Evolutionary conservation across 2,113 vertebrate genomes (phyloP).

Genomic region (Phaethornis superciliosus): DNA sequence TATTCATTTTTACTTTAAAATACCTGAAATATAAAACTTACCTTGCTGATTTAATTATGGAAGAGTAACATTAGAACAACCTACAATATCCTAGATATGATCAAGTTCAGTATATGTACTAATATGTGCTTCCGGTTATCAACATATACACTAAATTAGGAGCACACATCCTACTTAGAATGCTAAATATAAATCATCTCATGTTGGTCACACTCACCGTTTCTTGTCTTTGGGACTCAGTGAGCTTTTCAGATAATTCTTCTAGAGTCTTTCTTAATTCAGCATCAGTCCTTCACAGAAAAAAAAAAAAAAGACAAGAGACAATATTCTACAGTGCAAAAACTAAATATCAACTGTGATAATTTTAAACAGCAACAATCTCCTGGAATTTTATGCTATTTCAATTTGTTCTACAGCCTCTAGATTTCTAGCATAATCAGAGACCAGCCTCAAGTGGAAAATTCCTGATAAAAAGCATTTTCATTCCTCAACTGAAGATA

Average conservation of each 20-base stretch:
- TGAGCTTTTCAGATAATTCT: slow-evolving; percentile 80
- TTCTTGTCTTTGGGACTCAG: slow-evolving; percentile 80
- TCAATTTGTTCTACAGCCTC: background rate
- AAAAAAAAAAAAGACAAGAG: background rate
- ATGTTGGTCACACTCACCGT: slow-evolving; percentile 77
- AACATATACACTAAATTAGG: background rate
- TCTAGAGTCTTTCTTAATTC: slow-evolving; percentile 86
- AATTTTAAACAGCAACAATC: background rate
- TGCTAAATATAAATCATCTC: background rate
- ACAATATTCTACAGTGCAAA: background rate
- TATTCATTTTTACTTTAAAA: background rate
- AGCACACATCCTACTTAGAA: background rate
- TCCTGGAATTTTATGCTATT: background rate
- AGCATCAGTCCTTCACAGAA: slow-evolving; percentile 82
- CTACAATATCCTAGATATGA: background rate
- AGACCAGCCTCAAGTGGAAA: background rate
- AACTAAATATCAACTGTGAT: background rate
- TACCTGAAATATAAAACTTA: background rate
- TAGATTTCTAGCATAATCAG: background rate
- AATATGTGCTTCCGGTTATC: background rate
- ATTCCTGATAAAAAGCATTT: background rate
- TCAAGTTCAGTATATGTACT: background rate
- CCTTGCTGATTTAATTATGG: background rate
- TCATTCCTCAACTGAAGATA: background rate
- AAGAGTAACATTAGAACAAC: background rate